phyloP scores from a whole-genome alignment of 2,113 vertebrate genomes.

The Hydropotes inermis region DNA sequence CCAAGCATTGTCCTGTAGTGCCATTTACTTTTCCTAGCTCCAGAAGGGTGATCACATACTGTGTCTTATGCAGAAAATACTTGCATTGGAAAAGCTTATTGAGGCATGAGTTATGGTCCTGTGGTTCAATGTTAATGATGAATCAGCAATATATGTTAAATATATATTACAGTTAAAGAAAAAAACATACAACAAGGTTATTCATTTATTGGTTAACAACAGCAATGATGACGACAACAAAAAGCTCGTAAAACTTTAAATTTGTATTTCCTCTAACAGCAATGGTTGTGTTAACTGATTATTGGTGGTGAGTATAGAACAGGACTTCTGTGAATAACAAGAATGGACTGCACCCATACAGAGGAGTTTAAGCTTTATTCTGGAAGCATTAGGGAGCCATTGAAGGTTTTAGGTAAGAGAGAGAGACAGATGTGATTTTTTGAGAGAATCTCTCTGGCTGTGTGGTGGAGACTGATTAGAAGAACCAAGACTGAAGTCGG shows the following conservation, averaged over 20 bases:
- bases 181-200: neutral
- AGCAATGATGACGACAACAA: neutral
- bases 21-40: neutral
- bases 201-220: neutral
- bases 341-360: neutral
- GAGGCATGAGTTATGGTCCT: neutral
- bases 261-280: neutral
- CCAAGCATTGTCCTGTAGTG: neutral
- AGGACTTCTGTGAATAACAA: no score
- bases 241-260: neutral
- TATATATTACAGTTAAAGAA: neutral
- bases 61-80: neutral
- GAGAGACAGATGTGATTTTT: neutral
- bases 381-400: neutral
- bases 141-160: neutral
- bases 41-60: neutral
- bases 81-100: neutral
- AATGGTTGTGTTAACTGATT: neutral
- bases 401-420: neutral
- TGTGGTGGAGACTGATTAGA: neutral
- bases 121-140: neutral
- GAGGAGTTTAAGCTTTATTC: neutral
- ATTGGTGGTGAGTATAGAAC: neutral
- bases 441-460: neutral
- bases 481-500: neutral